Evolutionary conservation across 2,113 vertebrate species (phyloP), one percentile per base, ranked within the genome.

Genomic region (Elephas maximus): DNA sequence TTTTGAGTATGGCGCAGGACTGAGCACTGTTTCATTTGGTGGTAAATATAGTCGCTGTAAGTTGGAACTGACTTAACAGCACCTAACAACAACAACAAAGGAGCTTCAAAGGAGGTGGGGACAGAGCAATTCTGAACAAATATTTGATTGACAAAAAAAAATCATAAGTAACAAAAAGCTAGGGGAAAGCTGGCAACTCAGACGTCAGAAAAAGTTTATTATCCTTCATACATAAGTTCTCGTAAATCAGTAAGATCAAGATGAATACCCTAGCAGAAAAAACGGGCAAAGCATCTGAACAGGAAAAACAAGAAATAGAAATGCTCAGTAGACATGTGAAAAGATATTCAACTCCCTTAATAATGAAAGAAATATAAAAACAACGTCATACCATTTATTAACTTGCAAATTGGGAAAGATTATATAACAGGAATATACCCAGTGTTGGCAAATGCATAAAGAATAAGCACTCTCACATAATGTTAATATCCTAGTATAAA

Each of bases 291-390:
- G 26, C 5, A 81, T 2, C 12, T 60, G 8, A 88, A 93, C 1
- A 82, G 73, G n/a, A 24, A 60, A 86, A 95, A 79, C 23, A 74
- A 89, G 12, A 91, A 82, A 53, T 83, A 91, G 4, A 96, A 90
- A 74, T n/a, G 48, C 14, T 80, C 28, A 63, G n/a, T 57, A 74
- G 91, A 28, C 51, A 60, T 23, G 24, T 69, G 57, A 83, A 79
- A 83, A 79, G 18, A 84, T 51, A 53, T 30, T 74, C 48, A 77
- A 79, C 7, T 37, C 33, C 67, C 69, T 90, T 83, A 84, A 85
- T 63, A 90, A 83, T 67, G 24, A 92, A 87, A 93, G 10, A 90
- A 90, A 77, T 73, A 45, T 77, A 41, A 94, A 94, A 80, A 62
- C 18, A 79, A 23, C 17, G 30, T 84, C 69, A 90, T 57, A 73